Conservation (phyloP, 2,113 vertebrate genomes). For the Entosphenus tridentatus region DNA sequence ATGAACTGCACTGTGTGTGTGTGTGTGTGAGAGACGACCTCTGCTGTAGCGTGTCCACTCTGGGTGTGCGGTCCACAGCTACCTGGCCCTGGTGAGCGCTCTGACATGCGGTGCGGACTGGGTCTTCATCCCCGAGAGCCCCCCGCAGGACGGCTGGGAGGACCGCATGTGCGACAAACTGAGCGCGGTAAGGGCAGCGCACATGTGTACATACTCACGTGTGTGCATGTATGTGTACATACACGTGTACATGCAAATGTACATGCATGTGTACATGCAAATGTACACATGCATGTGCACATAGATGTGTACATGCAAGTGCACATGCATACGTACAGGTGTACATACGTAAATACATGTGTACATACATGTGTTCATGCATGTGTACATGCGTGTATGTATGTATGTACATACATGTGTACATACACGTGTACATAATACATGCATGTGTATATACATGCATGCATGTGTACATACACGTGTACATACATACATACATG, state of each 20-base stretch:
- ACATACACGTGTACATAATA: no score
- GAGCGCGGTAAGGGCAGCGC: constrained; percentile 26
- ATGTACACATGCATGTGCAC: background rate
- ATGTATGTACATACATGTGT: no score
- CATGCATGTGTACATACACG: background rate
- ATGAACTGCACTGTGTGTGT: no score
- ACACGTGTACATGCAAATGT: background rate
- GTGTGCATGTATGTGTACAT: background rate
- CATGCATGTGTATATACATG: no score
- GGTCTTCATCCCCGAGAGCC: constrained; percentile 75
- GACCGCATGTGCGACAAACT: constrained; percentile 58
- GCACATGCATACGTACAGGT: background rate
- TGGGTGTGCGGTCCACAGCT: constrained; percentile 19
- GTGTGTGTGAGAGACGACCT: no score
- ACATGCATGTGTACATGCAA: background rate
- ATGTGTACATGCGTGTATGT: no score
- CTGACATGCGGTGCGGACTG: constrained; percentile 74
- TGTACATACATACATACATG: background rate
- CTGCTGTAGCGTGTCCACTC: no score
- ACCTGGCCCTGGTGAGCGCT: constrained; percentile 56
- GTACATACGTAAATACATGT: background rate
- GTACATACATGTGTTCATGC: background rate
- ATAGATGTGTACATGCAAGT: background rate
- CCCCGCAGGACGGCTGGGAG: constrained; percentile 61
- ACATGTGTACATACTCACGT: background rate